phyloP scores from a whole-genome alignment of 2,888 invertebrate species.

The Pachymerium ferrugineum region DNA sequence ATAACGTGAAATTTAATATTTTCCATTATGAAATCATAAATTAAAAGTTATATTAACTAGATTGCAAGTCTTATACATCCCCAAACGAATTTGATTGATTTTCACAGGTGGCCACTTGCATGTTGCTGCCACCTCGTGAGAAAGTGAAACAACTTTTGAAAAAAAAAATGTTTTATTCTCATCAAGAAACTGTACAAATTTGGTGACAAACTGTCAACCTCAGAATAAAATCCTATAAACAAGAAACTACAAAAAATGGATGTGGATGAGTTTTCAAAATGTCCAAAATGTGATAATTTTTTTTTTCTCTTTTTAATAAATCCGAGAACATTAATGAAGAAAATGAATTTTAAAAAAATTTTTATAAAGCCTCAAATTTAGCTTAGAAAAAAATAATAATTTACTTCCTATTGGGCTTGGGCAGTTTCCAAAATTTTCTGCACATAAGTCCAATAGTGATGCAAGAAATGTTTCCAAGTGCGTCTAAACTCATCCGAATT shows the following conservation, averaged over 20 bases:
- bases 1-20: too few species aligned
- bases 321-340: too few species aligned
- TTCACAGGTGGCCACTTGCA: too few species aligned
- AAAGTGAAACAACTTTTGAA: background rate
- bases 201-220: background rate
- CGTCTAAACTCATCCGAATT: conserved; percentile 31
- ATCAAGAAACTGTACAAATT: background rate
- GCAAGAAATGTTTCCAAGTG: conserved; percentile 32
- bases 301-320: too few species aligned
- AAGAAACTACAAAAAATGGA: too few species aligned
- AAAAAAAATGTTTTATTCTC: background rate
- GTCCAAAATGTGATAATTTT: too few species aligned
- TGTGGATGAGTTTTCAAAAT: too few species aligned
- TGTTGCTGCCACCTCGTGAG: background rate
- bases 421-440: conserved; percentile 30
- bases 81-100: too few species aligned
- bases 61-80: too few species aligned
- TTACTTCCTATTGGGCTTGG: background rate
- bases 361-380: background rate
- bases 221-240: background rate
- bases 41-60: too few species aligned
- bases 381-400: background rate
- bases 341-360: background rate
- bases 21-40: too few species aligned
- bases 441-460: conserved; percentile 31